These are phyloP conservation scores for Lineus longissimus DNA, from an alignment of 1,140 invertebrate species.

Conservation along the genomic window DNA sequence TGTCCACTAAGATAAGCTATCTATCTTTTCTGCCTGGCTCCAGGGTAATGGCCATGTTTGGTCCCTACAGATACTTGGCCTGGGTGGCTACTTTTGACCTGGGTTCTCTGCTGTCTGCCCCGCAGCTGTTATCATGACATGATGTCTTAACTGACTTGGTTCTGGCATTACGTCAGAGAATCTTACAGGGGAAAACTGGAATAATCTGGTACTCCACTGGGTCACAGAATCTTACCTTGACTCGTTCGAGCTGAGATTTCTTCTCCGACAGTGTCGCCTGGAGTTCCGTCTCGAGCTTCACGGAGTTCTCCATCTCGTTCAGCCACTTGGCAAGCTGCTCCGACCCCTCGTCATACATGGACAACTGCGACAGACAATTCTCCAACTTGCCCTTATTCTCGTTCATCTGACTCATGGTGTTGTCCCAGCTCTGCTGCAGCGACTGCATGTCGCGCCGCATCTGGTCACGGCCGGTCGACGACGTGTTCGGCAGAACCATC, in stretches of 20 bases:
- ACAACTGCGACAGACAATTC: slow-evolving; percentile 62
- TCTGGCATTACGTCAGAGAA: too few species aligned
- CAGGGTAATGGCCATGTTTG: too few species aligned
- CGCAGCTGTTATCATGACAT: too few species aligned
- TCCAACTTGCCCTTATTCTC: slow-evolving; percentile 84
- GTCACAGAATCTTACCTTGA: slow-evolving; percentile 63
- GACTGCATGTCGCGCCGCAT: slow-evolving; percentile 79
- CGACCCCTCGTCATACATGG: slow-evolving; percentile 43
- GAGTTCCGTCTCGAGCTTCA: slow-evolving; percentile 83
- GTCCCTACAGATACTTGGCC: too few species aligned
- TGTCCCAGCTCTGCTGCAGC: slow-evolving; percentile 86
- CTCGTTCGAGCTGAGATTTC: slow-evolving; percentile 85
- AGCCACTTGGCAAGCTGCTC: slow-evolving; percentile 90
- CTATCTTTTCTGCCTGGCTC: too few species aligned
- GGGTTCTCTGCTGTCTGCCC: too few species aligned
- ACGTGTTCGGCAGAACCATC: slow-evolving; percentile 87
- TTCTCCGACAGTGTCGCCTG: slow-evolving; percentile 91
- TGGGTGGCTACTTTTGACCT: too few species aligned
- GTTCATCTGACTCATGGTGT: slow-evolving; percentile 79
- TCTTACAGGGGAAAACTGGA: too few species aligned
- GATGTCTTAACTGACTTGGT: too few species aligned
- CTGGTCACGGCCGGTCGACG: slow-evolving; percentile 76
- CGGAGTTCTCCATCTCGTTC: slow-evolving; percentile 81
- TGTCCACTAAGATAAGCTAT: too few species aligned
- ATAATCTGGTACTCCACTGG: too few species aligned